These are phyloP conservation scores for Cherax quadricarinatus DNA, from an alignment of 1,140 invertebrate genomes.

Conservation along the genomic window DNA sequence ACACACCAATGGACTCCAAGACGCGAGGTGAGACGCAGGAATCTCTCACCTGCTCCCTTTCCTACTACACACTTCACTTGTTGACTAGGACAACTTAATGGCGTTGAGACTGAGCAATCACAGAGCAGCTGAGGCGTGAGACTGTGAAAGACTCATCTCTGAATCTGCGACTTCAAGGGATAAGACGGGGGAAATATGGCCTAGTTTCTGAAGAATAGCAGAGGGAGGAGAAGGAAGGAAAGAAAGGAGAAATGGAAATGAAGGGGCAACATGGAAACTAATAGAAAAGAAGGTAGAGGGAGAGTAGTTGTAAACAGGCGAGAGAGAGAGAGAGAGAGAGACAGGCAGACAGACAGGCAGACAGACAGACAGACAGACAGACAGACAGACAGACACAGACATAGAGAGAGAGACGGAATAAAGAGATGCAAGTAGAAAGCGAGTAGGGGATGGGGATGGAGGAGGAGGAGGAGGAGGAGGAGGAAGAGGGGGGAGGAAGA, in stretches of 20 bases:
- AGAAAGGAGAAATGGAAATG: neutral
- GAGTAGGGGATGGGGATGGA: too few species aligned
- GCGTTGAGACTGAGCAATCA: constrained; percentile 22
- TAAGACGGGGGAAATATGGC: too few species aligned
- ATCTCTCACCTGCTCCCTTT: neutral
- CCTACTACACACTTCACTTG: constrained; percentile 30
- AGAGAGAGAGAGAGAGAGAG: neutral
- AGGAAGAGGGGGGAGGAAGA: too few species aligned
- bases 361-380: neutral
- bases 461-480: neutral
- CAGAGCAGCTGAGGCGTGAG: neutral
- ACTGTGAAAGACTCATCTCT: constrained; percentile 32
- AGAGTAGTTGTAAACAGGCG: neutral
- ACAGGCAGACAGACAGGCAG: neutral
- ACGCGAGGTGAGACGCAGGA: neutral
- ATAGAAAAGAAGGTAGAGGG: neutral
- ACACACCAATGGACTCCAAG: too few species aligned
- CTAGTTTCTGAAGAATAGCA: neutral
- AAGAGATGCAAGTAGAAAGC: too few species aligned
- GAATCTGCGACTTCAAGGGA: neutral
- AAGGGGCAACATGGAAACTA: too few species aligned
- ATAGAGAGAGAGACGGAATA: neutral
- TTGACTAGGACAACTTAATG: constrained; percentile 24
- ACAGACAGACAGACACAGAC: neutral
- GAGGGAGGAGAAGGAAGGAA: neutral